These are phyloP conservation scores for Xiphophorus couchianus DNA, from an alignment of 2,113 vertebrate species.

Conservation along the genomic window DNA sequence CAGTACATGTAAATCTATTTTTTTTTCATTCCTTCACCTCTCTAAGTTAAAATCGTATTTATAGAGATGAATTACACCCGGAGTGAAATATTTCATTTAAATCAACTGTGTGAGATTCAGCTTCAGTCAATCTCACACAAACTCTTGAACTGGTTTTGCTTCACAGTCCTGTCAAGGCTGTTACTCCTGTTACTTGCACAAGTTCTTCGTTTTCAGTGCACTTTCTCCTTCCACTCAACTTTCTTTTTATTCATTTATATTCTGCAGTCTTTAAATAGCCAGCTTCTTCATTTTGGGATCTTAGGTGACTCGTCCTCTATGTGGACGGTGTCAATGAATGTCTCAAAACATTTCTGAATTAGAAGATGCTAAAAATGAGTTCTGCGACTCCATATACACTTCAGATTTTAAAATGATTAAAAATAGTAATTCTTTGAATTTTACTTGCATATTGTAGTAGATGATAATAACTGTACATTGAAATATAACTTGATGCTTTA, in stretches of 20 bases:
- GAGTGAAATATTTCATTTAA: too few relatives aligned
- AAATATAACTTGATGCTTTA: too few relatives aligned
- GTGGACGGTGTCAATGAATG: not conserved
- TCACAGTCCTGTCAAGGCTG: not conserved
- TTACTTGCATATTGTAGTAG: not conserved
- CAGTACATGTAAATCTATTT: too few relatives aligned
- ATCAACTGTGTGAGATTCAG: not conserved
- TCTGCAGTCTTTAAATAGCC: too few relatives aligned
- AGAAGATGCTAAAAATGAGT: not conserved
- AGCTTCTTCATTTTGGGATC: not conserved
- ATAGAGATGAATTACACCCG: too few relatives aligned
- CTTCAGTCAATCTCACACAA: not conserved
- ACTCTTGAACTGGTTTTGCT: not conserved
- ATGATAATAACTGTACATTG: not conserved
- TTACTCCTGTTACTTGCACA: not conserved
- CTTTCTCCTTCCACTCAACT: not conserved
- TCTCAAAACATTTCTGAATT: too few relatives aligned
- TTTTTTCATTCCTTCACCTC: too few relatives aligned
- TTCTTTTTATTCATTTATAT: not conserved
- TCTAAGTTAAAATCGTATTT: too few relatives aligned
- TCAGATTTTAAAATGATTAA: not conserved
- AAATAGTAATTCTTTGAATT: not conserved
- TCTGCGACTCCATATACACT: not conserved
- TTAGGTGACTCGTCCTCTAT: not conserved
- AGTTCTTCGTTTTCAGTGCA: not conserved